Conservation (phyloP, 1,140 invertebrate species). For the Diuraphis noxia region DNA sequence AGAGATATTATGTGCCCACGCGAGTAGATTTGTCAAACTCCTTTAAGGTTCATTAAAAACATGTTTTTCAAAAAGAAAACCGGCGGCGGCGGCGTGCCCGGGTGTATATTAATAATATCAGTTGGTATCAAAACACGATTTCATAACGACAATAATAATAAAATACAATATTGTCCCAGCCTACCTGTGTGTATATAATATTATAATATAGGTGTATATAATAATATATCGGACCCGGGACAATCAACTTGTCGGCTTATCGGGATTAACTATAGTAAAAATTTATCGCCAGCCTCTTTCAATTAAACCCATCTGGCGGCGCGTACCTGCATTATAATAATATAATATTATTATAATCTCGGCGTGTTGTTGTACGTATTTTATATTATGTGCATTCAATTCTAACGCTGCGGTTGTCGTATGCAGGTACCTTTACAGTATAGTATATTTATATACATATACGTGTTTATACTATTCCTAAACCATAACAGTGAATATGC, state of each 20-base stretch:
- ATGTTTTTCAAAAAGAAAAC: slow-evolving; percentile 45
- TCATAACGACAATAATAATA: slow-evolving; percentile 44
- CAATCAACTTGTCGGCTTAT: slow-evolving; percentile 53
- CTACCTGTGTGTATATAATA: background rate
- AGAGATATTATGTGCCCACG: slow-evolving; percentile 32
- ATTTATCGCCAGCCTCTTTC: slow-evolving; percentile 38
- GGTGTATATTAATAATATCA: slow-evolving; percentile 40
- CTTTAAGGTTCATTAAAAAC: slow-evolving; percentile 50
- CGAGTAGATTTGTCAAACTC: slow-evolving; percentile 48
- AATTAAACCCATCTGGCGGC: slow-evolving; percentile 48
- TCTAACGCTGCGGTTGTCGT: background rate
- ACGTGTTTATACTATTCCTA: background rate
- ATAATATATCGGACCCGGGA: background rate
- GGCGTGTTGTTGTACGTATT: background rate
- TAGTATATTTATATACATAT: background rate
- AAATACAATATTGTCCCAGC: slow-evolving; percentile 40
- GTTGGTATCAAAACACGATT: slow-evolving; percentile 38
- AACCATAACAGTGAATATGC: background rate
- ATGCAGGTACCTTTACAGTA: background rate
- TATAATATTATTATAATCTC: slow-evolving; percentile 16
- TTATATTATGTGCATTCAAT: background rate
- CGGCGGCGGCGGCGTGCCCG: slow-evolving; percentile 5
- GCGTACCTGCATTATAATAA: background rate
- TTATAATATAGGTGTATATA: background rate
- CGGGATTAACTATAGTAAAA: slow-evolving; percentile 42